Evolutionary conservation across 2,888 invertebrate genomes (phyloP).

Genomic region (Dexiosoma caninum): DNA sequence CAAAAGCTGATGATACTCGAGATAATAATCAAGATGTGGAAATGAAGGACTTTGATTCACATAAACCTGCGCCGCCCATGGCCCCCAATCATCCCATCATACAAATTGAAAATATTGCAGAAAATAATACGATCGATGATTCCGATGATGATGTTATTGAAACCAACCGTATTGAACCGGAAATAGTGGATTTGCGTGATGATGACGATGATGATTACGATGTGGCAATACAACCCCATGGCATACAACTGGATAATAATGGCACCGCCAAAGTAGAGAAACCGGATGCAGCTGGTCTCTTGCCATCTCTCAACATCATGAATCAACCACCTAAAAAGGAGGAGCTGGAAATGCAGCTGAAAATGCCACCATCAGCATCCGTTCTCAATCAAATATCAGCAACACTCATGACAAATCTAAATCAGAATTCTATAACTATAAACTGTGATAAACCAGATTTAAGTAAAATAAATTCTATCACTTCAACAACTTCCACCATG

Average conservation of each 20-base stretch:
- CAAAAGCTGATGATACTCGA: neutral
- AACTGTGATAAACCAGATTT: slow-evolving; percentile 62
- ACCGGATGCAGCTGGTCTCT: slow-evolving; percentile 56
- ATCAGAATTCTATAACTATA: slow-evolving; percentile 59
- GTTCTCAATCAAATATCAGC: slow-evolving; percentile 6
- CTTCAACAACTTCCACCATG: slow-evolving; percentile 23
- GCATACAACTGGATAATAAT: slow-evolving; percentile 57
- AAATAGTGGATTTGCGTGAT: slow-evolving; percentile 74
- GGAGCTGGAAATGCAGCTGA: slow-evolving; percentile 43
- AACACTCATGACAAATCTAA: slow-evolving; percentile 32
- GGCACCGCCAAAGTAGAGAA: slow-evolving; percentile 57
- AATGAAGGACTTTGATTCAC: slow-evolving; percentile 40
- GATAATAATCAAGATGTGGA: slow-evolving; percentile 38
- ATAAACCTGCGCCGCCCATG: neutral
- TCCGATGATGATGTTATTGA: slow-evolving; percentile 75
- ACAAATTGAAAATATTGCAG: slow-evolving; percentile 23
- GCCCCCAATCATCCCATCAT: neutral
- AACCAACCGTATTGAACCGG: slow-evolving; percentile 72
- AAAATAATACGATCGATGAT: slow-evolving; percentile 72
- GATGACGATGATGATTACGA: slow-evolving; percentile 72
- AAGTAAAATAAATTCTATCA: slow-evolving; percentile 52
- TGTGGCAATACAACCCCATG: slow-evolving; percentile 62
- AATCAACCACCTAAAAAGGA: slow-evolving; percentile 51
- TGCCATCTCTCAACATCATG: slow-evolving; percentile 53
- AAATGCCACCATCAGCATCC: slow-evolving; percentile 24